Conservation (phyloP, 2,797 vertebrate species). For the Gymnothorax reevesii region DNA sequence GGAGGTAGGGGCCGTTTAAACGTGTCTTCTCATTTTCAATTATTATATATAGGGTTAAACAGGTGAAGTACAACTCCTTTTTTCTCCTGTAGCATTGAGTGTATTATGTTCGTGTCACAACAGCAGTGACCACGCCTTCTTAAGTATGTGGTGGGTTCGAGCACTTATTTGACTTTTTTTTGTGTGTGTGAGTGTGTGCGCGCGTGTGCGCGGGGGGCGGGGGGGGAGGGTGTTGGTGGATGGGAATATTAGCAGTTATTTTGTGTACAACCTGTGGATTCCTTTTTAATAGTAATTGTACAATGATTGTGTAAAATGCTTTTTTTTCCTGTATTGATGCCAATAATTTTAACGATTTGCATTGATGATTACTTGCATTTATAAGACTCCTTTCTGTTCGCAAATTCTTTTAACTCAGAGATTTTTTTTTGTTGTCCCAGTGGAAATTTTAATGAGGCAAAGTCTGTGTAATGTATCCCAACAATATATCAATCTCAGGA, state of each 20-base stretch:
- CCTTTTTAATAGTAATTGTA: slow-evolving; percentile 60
- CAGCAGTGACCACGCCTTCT: not conserved
- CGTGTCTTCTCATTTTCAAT: not conserved
- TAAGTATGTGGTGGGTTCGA: slow-evolving; percentile 14
- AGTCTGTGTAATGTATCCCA: slow-evolving; percentile 8
- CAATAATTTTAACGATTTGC: slow-evolving; percentile 63
- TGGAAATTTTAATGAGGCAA: slow-evolving; percentile 28
- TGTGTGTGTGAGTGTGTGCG: no score
- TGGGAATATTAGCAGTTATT: slow-evolving; percentile 38
- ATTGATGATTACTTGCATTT: slow-evolving; percentile 60
- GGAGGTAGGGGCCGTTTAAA: slow-evolving; percentile 4
- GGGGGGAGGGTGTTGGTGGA: not conserved
- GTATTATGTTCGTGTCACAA: slow-evolving; percentile 59
- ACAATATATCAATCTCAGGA: not conserved
- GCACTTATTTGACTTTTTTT: slow-evolving; percentile 42
- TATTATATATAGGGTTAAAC: not conserved
- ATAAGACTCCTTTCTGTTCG: slow-evolving; percentile 48
- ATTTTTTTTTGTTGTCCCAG: slow-evolving; percentile 25
- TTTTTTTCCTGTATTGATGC: slow-evolving; percentile 53
- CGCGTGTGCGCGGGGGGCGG: slow-evolving; percentile 49
- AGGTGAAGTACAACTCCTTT: slow-evolving; percentile 25
- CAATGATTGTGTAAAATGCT: slow-evolving; percentile 54
- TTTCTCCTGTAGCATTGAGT: slow-evolving; percentile 70
- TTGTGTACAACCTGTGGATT: slow-evolving; percentile 76
- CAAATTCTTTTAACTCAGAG: slow-evolving; percentile 18